Conservation (phyloP, 2,113 vertebrate genomes). For the Centrocercus urophasianus region DNA sequence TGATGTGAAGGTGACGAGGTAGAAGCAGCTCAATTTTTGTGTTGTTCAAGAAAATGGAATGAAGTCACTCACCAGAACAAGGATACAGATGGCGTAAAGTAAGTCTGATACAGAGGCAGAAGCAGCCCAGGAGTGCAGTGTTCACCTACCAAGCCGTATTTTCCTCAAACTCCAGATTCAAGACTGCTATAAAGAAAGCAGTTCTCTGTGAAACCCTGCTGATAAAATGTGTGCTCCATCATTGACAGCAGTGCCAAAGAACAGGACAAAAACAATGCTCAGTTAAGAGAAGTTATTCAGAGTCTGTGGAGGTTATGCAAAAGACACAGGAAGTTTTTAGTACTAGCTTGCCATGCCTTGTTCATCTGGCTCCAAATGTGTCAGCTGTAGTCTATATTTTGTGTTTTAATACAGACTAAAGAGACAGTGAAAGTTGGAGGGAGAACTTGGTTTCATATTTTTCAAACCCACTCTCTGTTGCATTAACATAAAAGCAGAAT, state of each 20-base stretch:
- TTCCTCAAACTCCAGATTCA: not conserved
- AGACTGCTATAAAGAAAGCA: not conserved
- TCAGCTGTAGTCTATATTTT: not conserved
- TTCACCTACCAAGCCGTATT: not conserved
- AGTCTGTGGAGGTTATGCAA: not conserved
- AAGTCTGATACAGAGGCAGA: not conserved
- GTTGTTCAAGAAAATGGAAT: not conserved
- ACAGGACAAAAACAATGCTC: not conserved
- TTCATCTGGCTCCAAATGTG: not conserved
- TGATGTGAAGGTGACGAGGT: not conserved
- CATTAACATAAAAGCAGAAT: not conserved
- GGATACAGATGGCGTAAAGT: not conserved
- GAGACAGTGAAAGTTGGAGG: not conserved
- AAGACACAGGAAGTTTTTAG: accelerated
- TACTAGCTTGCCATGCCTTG: not conserved
- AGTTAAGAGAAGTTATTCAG: not conserved
- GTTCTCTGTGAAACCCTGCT: not conserved
- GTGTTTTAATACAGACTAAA: not conserved
- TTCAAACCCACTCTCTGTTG: not conserved
- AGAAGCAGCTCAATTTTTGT: not conserved
- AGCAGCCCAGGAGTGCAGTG: not conserved
- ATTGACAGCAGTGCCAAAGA: not conserved
- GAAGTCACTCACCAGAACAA: not conserved
- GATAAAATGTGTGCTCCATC: not conserved
- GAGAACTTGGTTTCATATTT: not conserved